Evolutionary conservation across 2,797 vertebrate genomes (phyloP).

Genomic region (Eulemur albifrons): DNA sequence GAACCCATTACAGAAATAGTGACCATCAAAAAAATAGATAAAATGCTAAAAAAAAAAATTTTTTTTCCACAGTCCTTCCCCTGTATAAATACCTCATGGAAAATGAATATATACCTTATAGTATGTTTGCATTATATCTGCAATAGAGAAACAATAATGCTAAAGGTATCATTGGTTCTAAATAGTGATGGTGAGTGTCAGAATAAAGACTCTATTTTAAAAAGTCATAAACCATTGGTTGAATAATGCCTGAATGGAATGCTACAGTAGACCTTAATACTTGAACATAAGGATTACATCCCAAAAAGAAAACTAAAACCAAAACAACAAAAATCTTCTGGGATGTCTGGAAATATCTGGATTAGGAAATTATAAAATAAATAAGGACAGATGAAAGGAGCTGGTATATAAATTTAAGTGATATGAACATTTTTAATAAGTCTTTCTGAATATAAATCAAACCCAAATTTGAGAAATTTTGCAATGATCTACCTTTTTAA

Average conservation of each 20-base stretch:
- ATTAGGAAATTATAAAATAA: slow-evolving; percentile 5
- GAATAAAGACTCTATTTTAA: not conserved
- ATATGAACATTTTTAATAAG: not conserved
- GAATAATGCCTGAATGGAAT: not conserved
- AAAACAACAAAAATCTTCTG: not conserved
- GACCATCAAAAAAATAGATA: not conserved
- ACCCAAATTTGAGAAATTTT: slow-evolving; percentile 4
- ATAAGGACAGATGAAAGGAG: not conserved
- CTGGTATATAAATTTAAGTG: slow-evolving; percentile 11
- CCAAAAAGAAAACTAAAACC: not conserved
- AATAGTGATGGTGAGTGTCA: not conserved
- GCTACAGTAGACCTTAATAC: not conserved
- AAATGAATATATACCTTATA: not conserved
- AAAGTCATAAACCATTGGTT: not conserved
- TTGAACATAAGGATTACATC: not conserved
- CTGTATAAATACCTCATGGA: not conserved
- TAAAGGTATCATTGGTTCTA: not conserved
- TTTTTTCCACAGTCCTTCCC: not conserved
- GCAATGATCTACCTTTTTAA: not conserved
- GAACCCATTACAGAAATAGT: not conserved
- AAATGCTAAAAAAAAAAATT: not conserved
- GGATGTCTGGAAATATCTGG: not conserved
- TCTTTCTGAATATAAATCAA: slow-evolving; percentile 22
- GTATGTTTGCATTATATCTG: not conserved
- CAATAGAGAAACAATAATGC: not conserved